Conservation (phyloP, 2,888 invertebrate species). For the Sesia apiformis region DNA sequence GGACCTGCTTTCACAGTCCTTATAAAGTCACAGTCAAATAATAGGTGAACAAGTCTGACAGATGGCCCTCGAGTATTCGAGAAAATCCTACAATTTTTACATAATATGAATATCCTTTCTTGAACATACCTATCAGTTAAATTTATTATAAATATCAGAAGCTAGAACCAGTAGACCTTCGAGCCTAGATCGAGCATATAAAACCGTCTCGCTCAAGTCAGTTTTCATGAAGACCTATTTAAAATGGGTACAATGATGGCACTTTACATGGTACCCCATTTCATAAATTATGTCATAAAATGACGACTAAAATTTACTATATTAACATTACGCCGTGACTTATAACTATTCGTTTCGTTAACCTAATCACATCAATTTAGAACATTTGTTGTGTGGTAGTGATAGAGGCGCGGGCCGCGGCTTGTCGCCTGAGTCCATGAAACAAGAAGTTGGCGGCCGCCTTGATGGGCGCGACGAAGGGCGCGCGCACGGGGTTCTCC, state of each 20-base stretch:
- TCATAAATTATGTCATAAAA: conserved; percentile 65
- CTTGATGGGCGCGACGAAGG: conserved; percentile 75
- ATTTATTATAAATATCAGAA: conserved; percentile 36
- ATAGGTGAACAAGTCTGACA: too few relatives aligned
- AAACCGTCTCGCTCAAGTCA: conserved; percentile 16
- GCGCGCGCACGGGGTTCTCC: conserved; percentile 77
- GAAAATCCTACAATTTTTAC: conserved; percentile 37
- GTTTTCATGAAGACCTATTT: conserved; percentile 30
- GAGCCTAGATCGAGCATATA: conserved; percentile 4
- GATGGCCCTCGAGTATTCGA: conserved; percentile 15
- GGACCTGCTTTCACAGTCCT: too few relatives aligned
- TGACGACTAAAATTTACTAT: conserved; percentile 59
- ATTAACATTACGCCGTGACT: conserved; percentile 65
- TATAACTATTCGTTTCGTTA: conserved; percentile 59
- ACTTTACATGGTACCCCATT: conserved; percentile 62
- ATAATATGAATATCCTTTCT: conserved; percentile 24
- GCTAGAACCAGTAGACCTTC: conserved; percentile 34
- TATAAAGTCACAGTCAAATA: too few relatives aligned
- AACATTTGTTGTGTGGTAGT: conserved; percentile 73
- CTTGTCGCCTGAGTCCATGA: conserved; percentile 76
- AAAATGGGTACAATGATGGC: conserved; percentile 65
- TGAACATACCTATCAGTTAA: conserved; percentile 32
- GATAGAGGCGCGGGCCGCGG: conserved; percentile 57
- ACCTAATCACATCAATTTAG: conserved; percentile 73
- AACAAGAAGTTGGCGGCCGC: conserved; percentile 81